Conservation (phyloP, 2,888 invertebrate species). For the Seira ritae region DNA sequence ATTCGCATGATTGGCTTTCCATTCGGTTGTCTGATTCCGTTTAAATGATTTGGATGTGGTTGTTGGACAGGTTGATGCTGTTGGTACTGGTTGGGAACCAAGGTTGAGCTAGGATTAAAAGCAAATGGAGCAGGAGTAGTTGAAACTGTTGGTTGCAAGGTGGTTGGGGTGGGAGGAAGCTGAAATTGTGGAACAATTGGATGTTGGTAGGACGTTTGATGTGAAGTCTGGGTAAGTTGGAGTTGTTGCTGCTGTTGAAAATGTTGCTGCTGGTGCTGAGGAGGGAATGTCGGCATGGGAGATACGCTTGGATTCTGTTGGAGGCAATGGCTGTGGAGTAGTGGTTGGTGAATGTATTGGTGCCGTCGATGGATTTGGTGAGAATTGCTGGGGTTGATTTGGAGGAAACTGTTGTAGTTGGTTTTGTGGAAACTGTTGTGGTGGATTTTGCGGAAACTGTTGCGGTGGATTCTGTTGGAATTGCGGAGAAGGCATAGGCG, state of each 20-base stretch:
- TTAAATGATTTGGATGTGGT: conserved; percentile 16
- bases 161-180: conserved; percentile 35
- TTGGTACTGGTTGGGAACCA: conserved; percentile 21
- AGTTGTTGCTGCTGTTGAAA: conserved; percentile 30
- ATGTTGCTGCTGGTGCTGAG: conserved; percentile 12
- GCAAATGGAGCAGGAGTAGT: neutral
- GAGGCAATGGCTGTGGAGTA: neutral
- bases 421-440: neutral
- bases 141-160: neutral
- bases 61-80: conserved; percentile 36
- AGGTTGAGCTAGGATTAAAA: conserved; percentile 44
- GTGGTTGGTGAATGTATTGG: conserved; percentile 12
- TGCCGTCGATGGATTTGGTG: conserved; percentile 37
- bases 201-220: conserved; percentile 39
- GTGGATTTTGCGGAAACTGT: conserved; percentile 24
- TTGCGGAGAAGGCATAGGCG: neutral
- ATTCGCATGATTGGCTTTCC: conserved; percentile 39
- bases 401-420: neutral
- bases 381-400: neutral
- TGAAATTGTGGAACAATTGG: conserved; percentile 49
- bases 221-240: conserved; percentile 33
- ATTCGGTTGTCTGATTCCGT: conserved; percentile 25
- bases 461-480: conserved; percentile 27
- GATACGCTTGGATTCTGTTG: conserved; percentile 22
- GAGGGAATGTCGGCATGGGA: neutral